Conservation (phyloP, 2,888 invertebrate genomes). For the Orchestes rusci region DNA sequence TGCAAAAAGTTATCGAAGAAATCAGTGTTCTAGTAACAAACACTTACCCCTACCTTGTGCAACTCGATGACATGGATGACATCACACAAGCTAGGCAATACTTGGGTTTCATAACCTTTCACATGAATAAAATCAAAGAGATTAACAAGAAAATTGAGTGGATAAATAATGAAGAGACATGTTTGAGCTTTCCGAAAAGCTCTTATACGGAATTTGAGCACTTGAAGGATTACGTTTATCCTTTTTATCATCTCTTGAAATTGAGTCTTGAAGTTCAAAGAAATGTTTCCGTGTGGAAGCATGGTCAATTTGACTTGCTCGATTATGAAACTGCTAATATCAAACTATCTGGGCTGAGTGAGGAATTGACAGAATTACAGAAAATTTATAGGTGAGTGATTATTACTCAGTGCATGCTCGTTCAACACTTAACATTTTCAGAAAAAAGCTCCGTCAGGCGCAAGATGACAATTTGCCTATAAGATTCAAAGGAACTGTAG, state of each 20-base stretch:
- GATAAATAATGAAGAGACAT: constrained; percentile 84
- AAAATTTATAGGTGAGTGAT: constrained; percentile 70
- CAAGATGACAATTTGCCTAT: constrained; percentile 59
- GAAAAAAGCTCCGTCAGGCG: constrained; percentile 67
- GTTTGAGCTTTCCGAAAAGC: constrained; percentile 77
- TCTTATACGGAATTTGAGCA: constrained; percentile 75
- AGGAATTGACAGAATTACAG: constrained; percentile 68
- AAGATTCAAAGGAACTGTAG: constrained; percentile 50
- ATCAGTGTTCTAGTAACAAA: constrained; percentile 65
- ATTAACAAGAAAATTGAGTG: constrained; percentile 70
- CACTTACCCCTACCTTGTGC: constrained; percentile 65
- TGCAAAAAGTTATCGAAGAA: constrained; percentile 60
- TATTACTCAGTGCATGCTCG: too few relatives aligned
- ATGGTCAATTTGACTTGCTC: constrained; percentile 82
- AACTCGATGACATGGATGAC: constrained; percentile 79
- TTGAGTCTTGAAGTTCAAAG: constrained; percentile 66
- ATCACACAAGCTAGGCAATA: constrained; percentile 68
- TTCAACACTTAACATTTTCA: too few relatives aligned
- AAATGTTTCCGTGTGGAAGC: constrained; percentile 80
- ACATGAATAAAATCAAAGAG: constrained; percentile 65
- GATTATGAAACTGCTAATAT: constrained; percentile 69
- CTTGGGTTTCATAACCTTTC: constrained; percentile 62
- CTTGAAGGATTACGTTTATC: constrained; percentile 62
- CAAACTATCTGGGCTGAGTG: constrained; percentile 68
- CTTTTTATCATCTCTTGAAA: constrained; percentile 63